Conservation (phyloP, 2,113 vertebrate species). For the Peucedramus taeniatus region DNA sequence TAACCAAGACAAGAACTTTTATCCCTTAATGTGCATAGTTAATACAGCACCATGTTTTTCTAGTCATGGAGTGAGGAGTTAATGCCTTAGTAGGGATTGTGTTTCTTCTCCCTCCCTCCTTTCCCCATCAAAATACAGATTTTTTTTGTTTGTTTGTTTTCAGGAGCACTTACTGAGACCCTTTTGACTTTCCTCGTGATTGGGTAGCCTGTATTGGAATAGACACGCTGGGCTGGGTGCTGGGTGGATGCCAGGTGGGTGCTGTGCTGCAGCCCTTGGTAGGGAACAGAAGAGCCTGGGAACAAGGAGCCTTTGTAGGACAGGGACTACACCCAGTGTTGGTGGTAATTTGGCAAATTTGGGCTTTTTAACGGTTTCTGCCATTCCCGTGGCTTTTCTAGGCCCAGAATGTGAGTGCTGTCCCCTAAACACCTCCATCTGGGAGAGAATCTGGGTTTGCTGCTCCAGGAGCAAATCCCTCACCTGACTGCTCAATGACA, state of each 20-base stretch:
- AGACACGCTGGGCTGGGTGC: not conserved
- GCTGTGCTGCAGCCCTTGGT: not conserved
- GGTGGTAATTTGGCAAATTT: not conserved
- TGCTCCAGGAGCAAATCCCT: not conserved
- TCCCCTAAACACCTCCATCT: not conserved
- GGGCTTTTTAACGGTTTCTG: not conserved
- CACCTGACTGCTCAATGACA: not conserved
- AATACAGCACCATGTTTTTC: not conserved
- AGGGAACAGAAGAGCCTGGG: not conserved
- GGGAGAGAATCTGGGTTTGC: not conserved
- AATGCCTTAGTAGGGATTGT: not conserved
- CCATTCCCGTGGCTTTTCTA: not conserved
- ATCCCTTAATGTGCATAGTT: not conserved
- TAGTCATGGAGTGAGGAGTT: not conserved
- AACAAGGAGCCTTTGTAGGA: not conserved
- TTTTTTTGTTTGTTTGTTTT: not conserved
- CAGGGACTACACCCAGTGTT: not conserved
- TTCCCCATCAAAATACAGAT: not conserved
- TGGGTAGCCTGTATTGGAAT: accelerated
- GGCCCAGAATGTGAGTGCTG: not conserved
- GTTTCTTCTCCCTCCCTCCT: not conserved
- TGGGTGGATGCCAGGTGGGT: not conserved
- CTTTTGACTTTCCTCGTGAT: not conserved
- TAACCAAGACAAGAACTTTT: not conserved
- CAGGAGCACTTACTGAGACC: not conserved